Conservation (phyloP, 2,113 vertebrate species). For the Macrotis lagotis region DNA sequence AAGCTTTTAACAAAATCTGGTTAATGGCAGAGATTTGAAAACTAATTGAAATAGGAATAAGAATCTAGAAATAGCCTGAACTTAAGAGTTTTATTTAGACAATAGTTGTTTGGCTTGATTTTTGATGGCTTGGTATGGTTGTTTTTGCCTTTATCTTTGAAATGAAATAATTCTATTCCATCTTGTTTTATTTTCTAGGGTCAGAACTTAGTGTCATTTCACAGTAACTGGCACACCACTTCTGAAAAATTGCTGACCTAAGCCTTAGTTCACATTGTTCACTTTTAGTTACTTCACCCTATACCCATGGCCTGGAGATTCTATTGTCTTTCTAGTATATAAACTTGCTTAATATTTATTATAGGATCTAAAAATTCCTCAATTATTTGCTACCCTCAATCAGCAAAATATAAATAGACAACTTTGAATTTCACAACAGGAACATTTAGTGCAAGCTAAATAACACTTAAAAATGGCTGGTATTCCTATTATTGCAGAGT, state of each 20-base stretch:
- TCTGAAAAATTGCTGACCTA: neutral
- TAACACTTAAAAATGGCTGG: neutral
- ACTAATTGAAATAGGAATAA: neutral
- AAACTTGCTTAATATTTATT: slow-evolving; percentile 17
- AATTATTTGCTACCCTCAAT: neutral
- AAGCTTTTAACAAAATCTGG: neutral
- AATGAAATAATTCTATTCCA: neutral
- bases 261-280: neutral
- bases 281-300: neutral
- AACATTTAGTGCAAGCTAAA: too few species aligned
- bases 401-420: neutral
- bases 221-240: neutral
- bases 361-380: neutral
- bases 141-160: neutral
- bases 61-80: neutral
- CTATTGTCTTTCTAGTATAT: slow-evolving; percentile 2
- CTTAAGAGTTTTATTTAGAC: neutral
- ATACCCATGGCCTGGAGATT: neutral
- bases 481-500: too few species aligned
- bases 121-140: neutral
- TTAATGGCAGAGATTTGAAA: neutral
- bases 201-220: neutral
- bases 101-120: neutral
- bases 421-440: too few species aligned
- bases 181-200: neutral